Evolutionary conservation across 2,113 vertebrate genomes (phyloP).

Genomic region (Athene cunicularia): DNA sequence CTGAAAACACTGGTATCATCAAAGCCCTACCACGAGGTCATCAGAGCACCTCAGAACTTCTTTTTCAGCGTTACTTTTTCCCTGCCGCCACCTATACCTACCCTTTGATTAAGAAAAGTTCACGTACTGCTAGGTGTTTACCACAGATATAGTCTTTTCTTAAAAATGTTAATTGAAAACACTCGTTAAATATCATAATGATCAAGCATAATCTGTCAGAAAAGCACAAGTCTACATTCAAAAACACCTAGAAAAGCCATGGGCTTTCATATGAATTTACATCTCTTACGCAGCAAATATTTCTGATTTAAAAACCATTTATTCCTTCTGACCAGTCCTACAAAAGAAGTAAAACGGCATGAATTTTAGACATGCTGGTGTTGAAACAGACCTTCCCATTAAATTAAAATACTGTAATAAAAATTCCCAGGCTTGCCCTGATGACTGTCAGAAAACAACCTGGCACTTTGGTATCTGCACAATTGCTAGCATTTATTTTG

Average conservation of each 20-base stretch:
- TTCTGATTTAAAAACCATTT: neutral
- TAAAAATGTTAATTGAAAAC: constrained; percentile 37
- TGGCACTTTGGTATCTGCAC: neutral
- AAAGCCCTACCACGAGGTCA: neutral
- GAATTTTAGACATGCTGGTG: neutral
- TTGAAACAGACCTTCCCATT: neutral
- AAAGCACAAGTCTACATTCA: constrained; percentile 44
- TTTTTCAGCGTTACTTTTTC: neutral
- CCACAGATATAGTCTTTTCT: constrained; percentile 12
- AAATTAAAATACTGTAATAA: neutral
- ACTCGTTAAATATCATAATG: constrained; percentile 19
- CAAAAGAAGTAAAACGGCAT: neutral
- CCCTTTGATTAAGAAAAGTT: constrained; percentile 31
- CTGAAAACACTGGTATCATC: neutral
- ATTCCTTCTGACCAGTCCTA: neutral
- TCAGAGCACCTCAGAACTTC: neutral
- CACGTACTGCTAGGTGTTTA: neutral
- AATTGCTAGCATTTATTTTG: neutral
- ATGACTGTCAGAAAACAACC: neutral
- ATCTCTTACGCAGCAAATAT: constrained; percentile 15
- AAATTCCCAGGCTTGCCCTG: neutral
- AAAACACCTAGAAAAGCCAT: constrained; percentile 28
- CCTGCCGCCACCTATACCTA: neutral
- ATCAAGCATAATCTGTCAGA: constrained; percentile 27
- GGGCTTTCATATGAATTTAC: constrained; percentile 8